phyloP scores from a whole-genome alignment of 2,888 invertebrate species.

The Spodoptera exigua region DNA sequence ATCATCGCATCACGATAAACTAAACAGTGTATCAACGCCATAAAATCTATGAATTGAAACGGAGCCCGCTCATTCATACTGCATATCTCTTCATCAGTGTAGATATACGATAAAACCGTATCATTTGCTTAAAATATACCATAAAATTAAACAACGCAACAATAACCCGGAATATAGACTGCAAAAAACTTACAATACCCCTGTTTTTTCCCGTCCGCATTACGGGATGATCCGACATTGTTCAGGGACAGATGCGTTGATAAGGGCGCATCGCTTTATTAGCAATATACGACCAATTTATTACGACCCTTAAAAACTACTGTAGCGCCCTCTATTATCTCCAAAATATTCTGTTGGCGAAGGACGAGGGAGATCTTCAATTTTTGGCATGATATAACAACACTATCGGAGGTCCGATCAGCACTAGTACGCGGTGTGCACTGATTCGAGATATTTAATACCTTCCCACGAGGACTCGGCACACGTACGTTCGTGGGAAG shows the following conservation, averaged over 20 bases:
- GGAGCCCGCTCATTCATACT: conserved; percentile 60
- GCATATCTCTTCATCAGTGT: conserved; percentile 71
- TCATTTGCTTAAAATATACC: conserved; percentile 89
- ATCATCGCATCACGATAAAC: conserved; percentile 5
- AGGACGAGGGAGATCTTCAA: conserved; percentile 65
- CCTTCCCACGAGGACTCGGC: conserved; percentile 85
- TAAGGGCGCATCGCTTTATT: conserved; percentile 85
- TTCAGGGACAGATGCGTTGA: conserved; percentile 84
- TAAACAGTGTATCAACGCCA: conserved; percentile 44
- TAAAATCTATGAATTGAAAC: conserved; percentile 59
- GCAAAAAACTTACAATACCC: conserved; percentile 76
- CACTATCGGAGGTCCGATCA: conserved; percentile 81
- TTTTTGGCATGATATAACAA: conserved; percentile 67
- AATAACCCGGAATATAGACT: conserved; percentile 79
- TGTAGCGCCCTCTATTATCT: conserved; percentile 10
- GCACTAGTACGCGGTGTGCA: conserved; percentile 75
- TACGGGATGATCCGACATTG: conserved; percentile 88
- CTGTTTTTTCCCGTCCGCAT: conserved; percentile 83
- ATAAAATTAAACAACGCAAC: conserved; percentile 86
- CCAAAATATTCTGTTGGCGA: conserved; percentile 24
- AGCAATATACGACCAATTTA: conserved; percentile 75
- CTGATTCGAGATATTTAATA: conserved; percentile 82
- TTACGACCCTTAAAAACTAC: conserved; percentile 60
- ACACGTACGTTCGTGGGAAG: conserved; percentile 80
- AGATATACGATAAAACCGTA: conserved; percentile 81